phyloP scores from a whole-genome alignment of 2,888 invertebrate genomes.

The Andrena dorsata region DNA sequence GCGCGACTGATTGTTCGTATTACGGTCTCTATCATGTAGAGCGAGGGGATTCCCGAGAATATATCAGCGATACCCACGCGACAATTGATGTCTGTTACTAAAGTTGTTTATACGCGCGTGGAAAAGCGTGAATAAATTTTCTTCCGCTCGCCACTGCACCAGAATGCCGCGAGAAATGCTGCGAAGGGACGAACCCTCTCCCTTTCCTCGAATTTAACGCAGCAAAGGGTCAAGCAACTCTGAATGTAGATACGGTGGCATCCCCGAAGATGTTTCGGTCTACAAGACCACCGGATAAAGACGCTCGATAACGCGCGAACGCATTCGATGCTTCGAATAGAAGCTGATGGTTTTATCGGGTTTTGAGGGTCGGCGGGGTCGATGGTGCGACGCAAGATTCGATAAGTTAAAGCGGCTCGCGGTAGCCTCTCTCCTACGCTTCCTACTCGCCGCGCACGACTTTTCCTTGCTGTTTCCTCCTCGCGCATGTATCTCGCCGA shows the following conservation, averaged over 20 bases:
- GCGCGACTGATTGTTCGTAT: background rate
- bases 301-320: constrained; percentile 59
- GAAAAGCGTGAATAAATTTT: background rate
- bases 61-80: background rate
- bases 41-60: background rate
- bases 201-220: background rate
- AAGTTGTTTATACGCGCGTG: background rate
- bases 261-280: constrained; percentile 26
- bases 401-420: constrained; percentile 62
- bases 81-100: background rate
- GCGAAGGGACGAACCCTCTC: background rate
- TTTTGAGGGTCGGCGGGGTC: constrained; percentile 72
- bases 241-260: constrained; percentile 12
- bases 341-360: constrained; percentile 63
- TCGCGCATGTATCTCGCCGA: background rate
- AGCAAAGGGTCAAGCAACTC: constrained; percentile 11
- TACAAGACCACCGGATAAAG: constrained; percentile 48
- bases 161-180: no score
- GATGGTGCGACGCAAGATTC: constrained; percentile 67
- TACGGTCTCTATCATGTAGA: background rate
- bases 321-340: constrained; percentile 47
- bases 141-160: no score
- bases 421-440: constrained; percentile 10
- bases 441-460: constrained; percentile 21
- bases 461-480: constrained; percentile 12